Evolutionary conservation across 64 coral and sea anemone genomes (phyloP).

Genomic region (Stylophora pistillata): DNA sequence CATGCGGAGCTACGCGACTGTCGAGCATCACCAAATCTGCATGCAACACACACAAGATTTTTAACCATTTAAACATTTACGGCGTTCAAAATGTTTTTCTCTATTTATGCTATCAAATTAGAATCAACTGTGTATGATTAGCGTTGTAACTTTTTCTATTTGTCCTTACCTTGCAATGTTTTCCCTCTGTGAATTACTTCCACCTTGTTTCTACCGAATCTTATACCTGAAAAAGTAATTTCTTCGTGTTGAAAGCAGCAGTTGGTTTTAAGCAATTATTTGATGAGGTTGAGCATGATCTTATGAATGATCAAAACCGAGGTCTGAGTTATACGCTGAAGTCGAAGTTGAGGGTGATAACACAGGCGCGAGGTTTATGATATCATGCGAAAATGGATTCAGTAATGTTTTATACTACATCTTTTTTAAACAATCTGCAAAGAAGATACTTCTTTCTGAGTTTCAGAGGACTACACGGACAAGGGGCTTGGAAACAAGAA

Average conservation of each 20-base stretch:
- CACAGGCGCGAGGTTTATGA: no score
- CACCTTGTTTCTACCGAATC: conserved; percentile 20
- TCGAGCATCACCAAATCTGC: conserved; percentile 64
- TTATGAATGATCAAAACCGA: no score
- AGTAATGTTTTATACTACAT: no score
- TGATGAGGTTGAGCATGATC: neutral
- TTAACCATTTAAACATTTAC: neutral
- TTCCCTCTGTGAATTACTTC: conserved; percentile 72
- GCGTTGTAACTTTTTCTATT: neutral
- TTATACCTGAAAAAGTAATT: neutral
- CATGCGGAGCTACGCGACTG: conserved; percentile 53
- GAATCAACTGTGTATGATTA: no score
- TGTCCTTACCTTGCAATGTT: conserved; percentile 55
- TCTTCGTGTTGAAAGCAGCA: neutral
- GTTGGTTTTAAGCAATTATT: neutral
- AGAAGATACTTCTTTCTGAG: no score
- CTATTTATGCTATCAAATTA: neutral
- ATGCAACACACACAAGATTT: conserved; percentile 29
- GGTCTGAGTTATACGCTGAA: no score
- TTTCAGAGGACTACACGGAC: no score
- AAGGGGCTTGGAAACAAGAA: no score
- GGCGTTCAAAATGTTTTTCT: neutral
- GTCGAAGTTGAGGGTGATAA: no score
- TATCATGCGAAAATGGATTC: no score
- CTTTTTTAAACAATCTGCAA: no score